Percentiles rank a stretch among this genome's conserved stretches.
Evolutionary conservation across 1,140 invertebrate genomes (phyloP).

Genomic region (Schmidtea mediterranea): DNA sequence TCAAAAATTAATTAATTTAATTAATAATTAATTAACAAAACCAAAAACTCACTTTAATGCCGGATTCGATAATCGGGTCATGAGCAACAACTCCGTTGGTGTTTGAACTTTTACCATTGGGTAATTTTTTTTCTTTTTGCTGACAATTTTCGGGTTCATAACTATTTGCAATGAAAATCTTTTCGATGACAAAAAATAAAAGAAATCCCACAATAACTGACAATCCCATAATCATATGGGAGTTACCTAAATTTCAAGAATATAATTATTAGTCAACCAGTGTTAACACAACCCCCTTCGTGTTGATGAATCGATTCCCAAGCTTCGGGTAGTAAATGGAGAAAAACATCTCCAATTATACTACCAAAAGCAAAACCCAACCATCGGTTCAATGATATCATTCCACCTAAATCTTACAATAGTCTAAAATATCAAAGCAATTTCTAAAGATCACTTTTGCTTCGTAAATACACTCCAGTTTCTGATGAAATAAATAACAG

Average conservation of each 20-base stretch:
- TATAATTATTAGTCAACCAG: too few relatives aligned
- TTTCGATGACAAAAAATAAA: conserved; percentile 1
- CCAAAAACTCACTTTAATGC: too few relatives aligned
- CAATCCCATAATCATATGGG: too few relatives aligned
- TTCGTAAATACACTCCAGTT: background rate
- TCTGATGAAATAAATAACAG: conserved; percentile 2
- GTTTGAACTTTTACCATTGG: too few relatives aligned
- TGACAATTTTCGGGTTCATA: background rate
- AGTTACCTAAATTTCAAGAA: too few relatives aligned
- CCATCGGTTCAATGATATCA: background rate
- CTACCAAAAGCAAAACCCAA: background rate
- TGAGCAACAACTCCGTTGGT: too few relatives aligned
- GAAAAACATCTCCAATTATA: background rate
- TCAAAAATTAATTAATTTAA: too few relatives aligned
- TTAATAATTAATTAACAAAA: too few relatives aligned
- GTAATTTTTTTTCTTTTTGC: too few relatives aligned
- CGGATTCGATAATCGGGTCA: too few relatives aligned
- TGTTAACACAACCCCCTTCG: background rate
- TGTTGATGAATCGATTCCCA: background rate
- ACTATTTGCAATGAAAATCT: background rate
- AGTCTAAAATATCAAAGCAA: background rate
- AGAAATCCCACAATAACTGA: background rate
- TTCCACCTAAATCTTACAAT: background rate
- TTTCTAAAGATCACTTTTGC: background rate
- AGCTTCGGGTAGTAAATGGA: background rate